These are phyloP conservation scores for Bryconaethiops microstoma DNA, from an alignment of 2,797 vertebrate genomes.

Conservation along the genomic window DNA sequence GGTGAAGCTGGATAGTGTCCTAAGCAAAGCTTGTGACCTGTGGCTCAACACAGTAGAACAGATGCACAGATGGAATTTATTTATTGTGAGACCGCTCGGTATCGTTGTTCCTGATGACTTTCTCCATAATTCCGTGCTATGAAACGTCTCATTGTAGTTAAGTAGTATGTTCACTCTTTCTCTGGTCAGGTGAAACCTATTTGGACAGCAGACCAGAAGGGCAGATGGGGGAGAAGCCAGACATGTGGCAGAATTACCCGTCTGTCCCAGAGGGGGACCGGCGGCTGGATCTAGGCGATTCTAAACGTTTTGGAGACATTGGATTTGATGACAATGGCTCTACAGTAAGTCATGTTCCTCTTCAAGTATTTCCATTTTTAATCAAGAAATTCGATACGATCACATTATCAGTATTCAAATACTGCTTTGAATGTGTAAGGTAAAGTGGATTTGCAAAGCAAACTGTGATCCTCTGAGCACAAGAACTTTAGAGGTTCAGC, in stretches of 20 bases:
- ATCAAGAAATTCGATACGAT: background rate
- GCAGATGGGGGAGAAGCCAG: constrained; percentile 50
- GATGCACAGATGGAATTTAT: background rate
- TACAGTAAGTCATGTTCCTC: constrained; percentile 71
- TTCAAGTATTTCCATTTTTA: background rate
- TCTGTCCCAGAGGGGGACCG: constrained; percentile 82
- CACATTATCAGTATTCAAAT: background rate
- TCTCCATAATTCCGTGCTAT: background rate
- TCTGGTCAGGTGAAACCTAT: constrained; percentile 53
- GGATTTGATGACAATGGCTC: constrained; percentile 81
- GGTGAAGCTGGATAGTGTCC: too few relatives aligned
- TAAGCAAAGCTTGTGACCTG: background rate
- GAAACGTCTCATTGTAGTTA: constrained; percentile 11
- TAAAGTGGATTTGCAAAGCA: constrained; percentile 44
- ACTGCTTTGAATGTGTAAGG: constrained; percentile 1
- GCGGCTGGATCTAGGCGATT: constrained; percentile 79
- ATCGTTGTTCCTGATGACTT: constrained; percentile 1
- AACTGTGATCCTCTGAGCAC: too few relatives aligned
- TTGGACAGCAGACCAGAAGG: constrained; percentile 55
- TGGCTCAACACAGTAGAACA: background rate
- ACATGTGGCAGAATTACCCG: constrained; percentile 85
- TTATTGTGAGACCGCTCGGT: background rate
- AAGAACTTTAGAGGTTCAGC: background rate
- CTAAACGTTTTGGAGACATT: constrained; percentile 76
- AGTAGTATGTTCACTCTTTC: constrained; percentile 23